Evolutionary conservation across 2,797 vertebrate species (phyloP).

Genomic region (Hafferia zeledoni): DNA sequence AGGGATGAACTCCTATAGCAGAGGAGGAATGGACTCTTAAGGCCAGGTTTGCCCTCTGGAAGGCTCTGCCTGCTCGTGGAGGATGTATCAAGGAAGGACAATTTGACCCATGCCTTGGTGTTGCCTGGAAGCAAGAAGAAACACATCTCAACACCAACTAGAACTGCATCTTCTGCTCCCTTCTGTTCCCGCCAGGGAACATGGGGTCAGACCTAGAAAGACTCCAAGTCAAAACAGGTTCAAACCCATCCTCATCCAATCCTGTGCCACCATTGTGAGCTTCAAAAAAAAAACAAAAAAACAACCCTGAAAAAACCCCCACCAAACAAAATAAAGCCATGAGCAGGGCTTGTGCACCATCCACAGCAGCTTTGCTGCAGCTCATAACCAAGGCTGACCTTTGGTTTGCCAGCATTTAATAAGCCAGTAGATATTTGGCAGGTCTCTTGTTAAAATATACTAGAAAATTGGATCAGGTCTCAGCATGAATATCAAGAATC

Average conservation of each 20-base stretch:
- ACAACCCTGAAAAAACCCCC: too few relatives aligned
- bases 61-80: rapidly evolving
- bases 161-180: neutral
- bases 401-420: slow-evolving; percentile 49
- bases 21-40: neutral
- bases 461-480: slow-evolving; percentile 62
- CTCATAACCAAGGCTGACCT: slow-evolving; percentile 5
- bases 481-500: slow-evolving; percentile 45
- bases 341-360: neutral
- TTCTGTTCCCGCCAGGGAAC: neutral
- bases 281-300: neutral
- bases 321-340: neutral
- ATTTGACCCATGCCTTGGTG: neutral
- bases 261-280: neutral
- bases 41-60: neutral
- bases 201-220: rapidly evolving
- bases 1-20: neutral
- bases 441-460: slow-evolving; percentile 20
- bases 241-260: neutral
- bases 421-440: slow-evolving; percentile 50
- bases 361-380: neutral
- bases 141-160: rapidly evolving
- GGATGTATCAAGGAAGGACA: neutral
- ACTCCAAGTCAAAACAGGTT: neutral
- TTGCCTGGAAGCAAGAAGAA: neutral